These are phyloP conservation scores for Tragulus kanchil DNA, from an alignment of 2,113 vertebrate genomes.

Conservation along the genomic window DNA sequence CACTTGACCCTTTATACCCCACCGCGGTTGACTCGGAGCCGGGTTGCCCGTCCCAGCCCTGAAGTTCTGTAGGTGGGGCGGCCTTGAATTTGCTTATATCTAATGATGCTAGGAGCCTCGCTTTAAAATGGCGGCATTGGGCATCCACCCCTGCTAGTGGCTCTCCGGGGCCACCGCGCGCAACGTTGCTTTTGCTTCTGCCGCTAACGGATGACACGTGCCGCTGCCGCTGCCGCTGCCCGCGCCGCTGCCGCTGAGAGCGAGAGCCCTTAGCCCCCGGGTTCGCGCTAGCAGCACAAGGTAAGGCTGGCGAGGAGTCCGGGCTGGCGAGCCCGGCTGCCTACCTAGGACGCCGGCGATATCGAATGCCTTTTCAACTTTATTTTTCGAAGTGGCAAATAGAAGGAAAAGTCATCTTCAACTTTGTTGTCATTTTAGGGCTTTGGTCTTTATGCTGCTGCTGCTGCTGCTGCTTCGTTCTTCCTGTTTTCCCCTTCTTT, in stretches of 20 bases:
- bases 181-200: constrained; percentile 79
- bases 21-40: constrained; percentile 67
- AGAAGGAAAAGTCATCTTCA: constrained; percentile 15
- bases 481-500: neutral
- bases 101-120: constrained; percentile 81
- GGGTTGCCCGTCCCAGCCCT: constrained; percentile 77
- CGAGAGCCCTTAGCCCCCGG: constrained; percentile 69
- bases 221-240: constrained; percentile 71
- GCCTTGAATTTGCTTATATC: constrained; percentile 83
- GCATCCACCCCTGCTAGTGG: constrained; percentile 82
- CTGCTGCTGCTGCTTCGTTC: neutral
- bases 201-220: constrained; percentile 81
- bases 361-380: constrained; percentile 47
- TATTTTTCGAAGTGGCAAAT: constrained; percentile 26
- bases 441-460: neutral
- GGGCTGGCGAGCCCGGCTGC: neutral
- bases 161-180: constrained; percentile 75
- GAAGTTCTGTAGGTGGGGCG: constrained; percentile 83
- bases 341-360: neutral
- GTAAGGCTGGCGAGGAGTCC: constrained; percentile 73
- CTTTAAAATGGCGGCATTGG: constrained; percentile 87
- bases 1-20: constrained; percentile 78
- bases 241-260: constrained; percentile 73
- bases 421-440: constrained; percentile 25
- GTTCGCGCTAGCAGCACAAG: constrained; percentile 72